A percentile compares a stretch with the other conserved stretches of the same genome.
These are phyloP conservation scores for Peromyscus nudipes DNA, from an alignment of 2,797 vertebrate species.

Conservation along the genomic window DNA sequence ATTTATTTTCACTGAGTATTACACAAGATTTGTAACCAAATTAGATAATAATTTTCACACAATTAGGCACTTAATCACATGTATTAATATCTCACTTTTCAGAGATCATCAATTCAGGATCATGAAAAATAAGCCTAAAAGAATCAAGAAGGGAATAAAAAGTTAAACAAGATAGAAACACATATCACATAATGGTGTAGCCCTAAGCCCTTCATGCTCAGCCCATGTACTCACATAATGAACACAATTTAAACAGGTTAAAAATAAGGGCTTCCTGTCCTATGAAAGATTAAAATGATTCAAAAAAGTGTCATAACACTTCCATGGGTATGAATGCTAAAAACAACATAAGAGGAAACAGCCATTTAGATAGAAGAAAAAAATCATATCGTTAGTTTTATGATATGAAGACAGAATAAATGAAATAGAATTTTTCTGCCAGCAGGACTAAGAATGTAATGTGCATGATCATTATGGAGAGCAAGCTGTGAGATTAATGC, in stretches of 20 bases:
- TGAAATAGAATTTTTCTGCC: neutral
- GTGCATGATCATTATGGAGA: neutral
- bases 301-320: neutral
- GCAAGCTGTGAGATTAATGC: neutral
- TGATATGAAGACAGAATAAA: conserved; percentile 41
- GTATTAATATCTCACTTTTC: conserved; percentile 8
- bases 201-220: neutral
- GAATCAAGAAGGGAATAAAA: neutral
- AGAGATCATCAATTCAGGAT: conserved; percentile 21
- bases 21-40: conserved; percentile 72
- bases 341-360: neutral
- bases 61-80: conserved; percentile 49
- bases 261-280: neutral
- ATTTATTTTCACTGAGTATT: conserved; percentile 80
- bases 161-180: neutral
- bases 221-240: neutral
- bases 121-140: neutral
- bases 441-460: neutral
- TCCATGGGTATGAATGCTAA: neutral
- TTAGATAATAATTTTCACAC: conserved; percentile 59
- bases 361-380: neutral
- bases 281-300: neutral
- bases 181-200: neutral
- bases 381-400: neutral
- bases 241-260: neutral